phyloP scores from a whole-genome alignment of 2,888 invertebrate genomes.

The Acanthosepion pharaonis region DNA sequence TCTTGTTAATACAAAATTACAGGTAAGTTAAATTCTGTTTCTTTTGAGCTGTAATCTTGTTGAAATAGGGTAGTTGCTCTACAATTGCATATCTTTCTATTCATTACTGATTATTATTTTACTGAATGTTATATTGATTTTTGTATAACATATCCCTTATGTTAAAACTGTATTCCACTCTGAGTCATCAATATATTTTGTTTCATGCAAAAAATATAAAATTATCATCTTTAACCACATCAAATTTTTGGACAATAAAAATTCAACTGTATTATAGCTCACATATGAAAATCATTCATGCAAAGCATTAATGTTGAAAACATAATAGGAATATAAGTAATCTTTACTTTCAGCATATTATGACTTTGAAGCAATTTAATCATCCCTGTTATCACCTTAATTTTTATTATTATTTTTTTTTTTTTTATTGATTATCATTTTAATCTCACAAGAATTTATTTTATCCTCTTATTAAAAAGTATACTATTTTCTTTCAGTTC shows the following conservation, averaged over 20 bases:
- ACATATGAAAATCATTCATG: not conserved
- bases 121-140: not conserved
- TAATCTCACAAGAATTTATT: not conserved
- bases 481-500: not conserved
- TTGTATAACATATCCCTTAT: not conserved
- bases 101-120: not conserved
- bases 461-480: not conserved
- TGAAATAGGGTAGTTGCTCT: not conserved
- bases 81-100: not conserved
- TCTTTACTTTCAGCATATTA: not conserved
- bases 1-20: not conserved
- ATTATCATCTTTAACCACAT: not conserved
- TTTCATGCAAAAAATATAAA: not conserved
- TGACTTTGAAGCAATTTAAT: not conserved
- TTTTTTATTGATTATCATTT: not conserved
- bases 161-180: not conserved
- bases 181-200: not conserved
- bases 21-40: conserved; percentile 33
- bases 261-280: not conserved
- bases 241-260: not conserved
- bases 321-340: not conserved
- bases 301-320: not conserved
- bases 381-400: not conserved
- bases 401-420: not conserved
- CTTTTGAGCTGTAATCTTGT: not conserved